These are phyloP conservation scores for Antheraea assamensis DNA, from an alignment of 2,888 invertebrate genomes.

Conservation along the genomic window DNA sequence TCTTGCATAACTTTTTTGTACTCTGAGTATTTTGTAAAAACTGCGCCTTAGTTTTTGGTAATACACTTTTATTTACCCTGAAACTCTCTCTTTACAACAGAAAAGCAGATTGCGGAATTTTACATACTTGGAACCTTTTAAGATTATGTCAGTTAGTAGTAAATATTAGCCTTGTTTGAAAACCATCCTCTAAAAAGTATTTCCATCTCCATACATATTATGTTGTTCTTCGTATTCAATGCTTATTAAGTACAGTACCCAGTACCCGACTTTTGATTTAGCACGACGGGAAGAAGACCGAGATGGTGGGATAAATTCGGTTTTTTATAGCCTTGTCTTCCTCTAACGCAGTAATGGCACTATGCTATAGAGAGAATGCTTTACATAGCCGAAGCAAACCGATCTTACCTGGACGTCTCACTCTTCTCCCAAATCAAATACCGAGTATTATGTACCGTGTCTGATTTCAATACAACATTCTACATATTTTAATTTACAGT, in stretches of 20 bases:
- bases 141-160: neutral
- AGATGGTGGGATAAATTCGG: too few relatives aligned
- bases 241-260: neutral
- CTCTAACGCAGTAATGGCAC: too few relatives aligned
- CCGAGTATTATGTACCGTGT: too few relatives aligned
- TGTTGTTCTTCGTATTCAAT: neutral
- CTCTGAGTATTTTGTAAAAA: neutral
- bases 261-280: too few relatives aligned
- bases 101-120: neutral
- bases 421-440: too few relatives aligned
- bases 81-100: neutral
- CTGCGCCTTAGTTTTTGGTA: neutral
- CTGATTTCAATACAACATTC: neutral
- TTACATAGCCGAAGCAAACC: too few relatives aligned
- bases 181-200: neutral
- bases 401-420: too few relatives aligned
- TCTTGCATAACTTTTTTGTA: neutral
- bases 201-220: neutral
- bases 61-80: neutral
- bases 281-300: too few relatives aligned
- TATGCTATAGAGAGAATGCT: too few relatives aligned
- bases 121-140: too few relatives aligned
- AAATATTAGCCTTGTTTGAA: neutral
- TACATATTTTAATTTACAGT: neutral
- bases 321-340: too few relatives aligned